Evolutionary conservation across 2,888 invertebrate species (phyloP).

Genomic region (Linnaemya vulpina): DNA sequence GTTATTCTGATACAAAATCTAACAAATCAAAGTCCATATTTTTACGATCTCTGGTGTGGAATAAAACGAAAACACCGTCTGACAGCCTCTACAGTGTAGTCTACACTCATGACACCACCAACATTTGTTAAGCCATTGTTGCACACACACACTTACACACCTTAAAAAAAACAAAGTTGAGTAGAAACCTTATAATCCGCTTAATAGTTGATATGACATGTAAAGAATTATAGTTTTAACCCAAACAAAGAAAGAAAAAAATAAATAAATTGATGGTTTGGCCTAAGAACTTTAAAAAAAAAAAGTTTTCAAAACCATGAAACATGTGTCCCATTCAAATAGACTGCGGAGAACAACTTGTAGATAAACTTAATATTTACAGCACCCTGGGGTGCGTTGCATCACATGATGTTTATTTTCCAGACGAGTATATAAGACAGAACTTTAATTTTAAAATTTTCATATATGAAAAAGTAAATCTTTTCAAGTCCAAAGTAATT

Average conservation of each 20-base stretch:
- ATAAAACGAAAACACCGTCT: background rate
- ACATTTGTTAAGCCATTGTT: background rate
- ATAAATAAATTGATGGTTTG: background rate
- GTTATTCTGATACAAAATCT: too few relatives aligned
- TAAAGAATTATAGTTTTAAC: constrained; percentile 37
- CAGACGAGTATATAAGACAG: too few relatives aligned
- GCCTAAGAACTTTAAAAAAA: background rate
- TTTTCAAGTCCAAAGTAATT: too few relatives aligned
- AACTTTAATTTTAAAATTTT: too few relatives aligned
- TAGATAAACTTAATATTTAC: constrained; percentile 2
- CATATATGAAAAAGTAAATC: background rate
- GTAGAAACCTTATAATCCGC: constrained; percentile 46
- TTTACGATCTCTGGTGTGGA: background rate
- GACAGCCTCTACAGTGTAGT: background rate
- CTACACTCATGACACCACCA: too few relatives aligned
- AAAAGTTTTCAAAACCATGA: background rate
- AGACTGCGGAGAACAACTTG: constrained; percentile 21
- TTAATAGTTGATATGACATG: constrained; percentile 58
- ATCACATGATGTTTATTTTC: background rate
- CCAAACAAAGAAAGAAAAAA: background rate
- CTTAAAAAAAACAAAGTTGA: background rate
- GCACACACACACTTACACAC: background rate
- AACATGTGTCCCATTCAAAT: constrained; percentile 3
- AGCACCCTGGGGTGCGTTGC: too few relatives aligned
- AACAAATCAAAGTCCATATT: background rate